phyloP scores from a whole-genome alignment of 1,140 invertebrate genomes.

The Caerostris darwini region DNA sequence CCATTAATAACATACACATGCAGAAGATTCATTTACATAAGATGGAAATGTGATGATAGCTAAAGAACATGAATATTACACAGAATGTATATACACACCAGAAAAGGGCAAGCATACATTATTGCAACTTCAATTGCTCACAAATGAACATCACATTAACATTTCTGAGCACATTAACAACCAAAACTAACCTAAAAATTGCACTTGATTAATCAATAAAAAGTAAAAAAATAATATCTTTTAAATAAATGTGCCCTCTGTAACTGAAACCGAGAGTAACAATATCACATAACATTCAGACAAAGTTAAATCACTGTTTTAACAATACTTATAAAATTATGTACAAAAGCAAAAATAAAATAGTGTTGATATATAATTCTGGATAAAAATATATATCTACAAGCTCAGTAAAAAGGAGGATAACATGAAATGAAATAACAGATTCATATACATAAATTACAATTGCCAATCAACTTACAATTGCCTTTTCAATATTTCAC shows the following conservation, averaged over 20 bases:
- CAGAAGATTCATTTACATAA: not conserved
- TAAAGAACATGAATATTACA: not conserved
- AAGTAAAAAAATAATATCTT: not conserved
- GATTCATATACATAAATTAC: too few relatives aligned
- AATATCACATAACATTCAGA: not conserved
- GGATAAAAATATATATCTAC: not conserved
- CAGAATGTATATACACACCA: not conserved
- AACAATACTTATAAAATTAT: not conserved
- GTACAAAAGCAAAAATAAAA: slow-evolving; percentile 15
- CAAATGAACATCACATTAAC: not conserved
- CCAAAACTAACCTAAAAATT: not conserved
- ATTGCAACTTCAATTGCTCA: not conserved
- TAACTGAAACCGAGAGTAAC: not conserved
- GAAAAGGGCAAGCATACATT: not conserved
- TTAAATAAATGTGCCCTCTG: not conserved
- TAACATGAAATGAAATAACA: not conserved
- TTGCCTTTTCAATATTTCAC: too few relatives aligned
- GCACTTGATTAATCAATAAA: slow-evolving; percentile 4
- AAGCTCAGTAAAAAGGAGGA: not conserved
- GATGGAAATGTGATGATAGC: not conserved
- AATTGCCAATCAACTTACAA: too few relatives aligned
- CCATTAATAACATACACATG: too few relatives aligned
- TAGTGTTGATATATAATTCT: not conserved
- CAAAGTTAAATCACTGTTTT: not conserved
- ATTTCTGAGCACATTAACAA: not conserved